phyloP scores from a whole-genome alignment of 2,113 vertebrate species.

The Thryonomys swinderianus region DNA sequence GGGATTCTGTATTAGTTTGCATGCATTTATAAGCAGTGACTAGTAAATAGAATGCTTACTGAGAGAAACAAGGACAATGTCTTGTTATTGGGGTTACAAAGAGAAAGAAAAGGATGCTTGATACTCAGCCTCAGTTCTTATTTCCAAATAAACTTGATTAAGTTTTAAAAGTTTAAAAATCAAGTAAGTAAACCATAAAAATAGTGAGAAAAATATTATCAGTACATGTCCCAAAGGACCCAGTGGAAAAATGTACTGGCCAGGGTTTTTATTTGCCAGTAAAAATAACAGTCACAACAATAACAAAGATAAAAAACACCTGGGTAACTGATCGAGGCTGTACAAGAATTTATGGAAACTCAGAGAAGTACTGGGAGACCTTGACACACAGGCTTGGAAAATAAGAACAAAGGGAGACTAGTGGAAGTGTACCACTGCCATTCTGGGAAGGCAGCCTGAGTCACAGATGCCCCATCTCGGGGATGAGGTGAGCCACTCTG shows the following conservation, averaged over 20 bases:
- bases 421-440: neutral
- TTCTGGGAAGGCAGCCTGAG: neutral
- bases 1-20: neutral
- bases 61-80: neutral
- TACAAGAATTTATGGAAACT: neutral
- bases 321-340: neutral
- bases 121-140: neutral
- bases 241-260: neutral
- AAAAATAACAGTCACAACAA: neutral
- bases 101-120: neutral
- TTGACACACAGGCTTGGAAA: neutral
- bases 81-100: neutral
- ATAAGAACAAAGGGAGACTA: neutral
- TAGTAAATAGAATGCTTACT: neutral
- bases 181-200: neutral
- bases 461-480: neutral
- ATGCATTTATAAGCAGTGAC: constrained; percentile 12
- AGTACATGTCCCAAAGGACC: neutral
- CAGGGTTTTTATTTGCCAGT: neutral
- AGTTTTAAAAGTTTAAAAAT: constrained; percentile 21
- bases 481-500: neutral
- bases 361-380: neutral
- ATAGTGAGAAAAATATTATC: neutral
- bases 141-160: neutral
- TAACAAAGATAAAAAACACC: neutral